Base-by-base conservation (phyloP, 1,140 invertebrate genomes). In the Drosophila oshimai region DNA sequence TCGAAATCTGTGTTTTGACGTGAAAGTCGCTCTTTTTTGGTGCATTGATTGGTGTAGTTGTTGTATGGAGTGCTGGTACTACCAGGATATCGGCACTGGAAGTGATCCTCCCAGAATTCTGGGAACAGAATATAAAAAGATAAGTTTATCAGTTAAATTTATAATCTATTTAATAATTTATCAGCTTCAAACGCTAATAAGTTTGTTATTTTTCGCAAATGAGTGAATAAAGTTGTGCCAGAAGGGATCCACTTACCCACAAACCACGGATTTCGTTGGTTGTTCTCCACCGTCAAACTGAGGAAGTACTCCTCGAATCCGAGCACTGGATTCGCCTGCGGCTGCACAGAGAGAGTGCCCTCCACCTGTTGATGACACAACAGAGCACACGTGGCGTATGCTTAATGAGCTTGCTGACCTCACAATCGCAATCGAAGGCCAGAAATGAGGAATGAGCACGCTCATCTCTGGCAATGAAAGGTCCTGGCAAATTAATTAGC, bases 61-160 rank as follows among this genome's bases (percentile, higher is more conserved):
- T 98, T 98, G 92, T 97, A 97, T 0, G 96, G 96, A 0, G 96
- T 98, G 20, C 91, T 91, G 0, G 95, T 93, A 37, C 95, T 94
- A 72, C 95, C 95, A 0, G 95, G 94, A 89, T 96, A 96, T 6
- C 94, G 93, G 79, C 96, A 98, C 57, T 95, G 93, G 84, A 98
- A 98, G 83, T 97, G 96, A 86, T 96, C 94, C 81, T 98, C 97
- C 97, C 97, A 98, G 92, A 97, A 98, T 93, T 98, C 97, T 97
- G 34, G 26, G 3, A n/a, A 1, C 1, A 20, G 4, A 26, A 9
- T 4, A 12, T 10, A 29, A n/a, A 7, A 17, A 2, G n/a, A n/a
- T n/a, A n/a, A n/a, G n/a, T n/a, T n/a, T n/a, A n/a, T n/a, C n/a
- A n/a, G n/a, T n/a, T n/a, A n/a, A n/a, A n/a, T n/a, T n/a, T n/a